These are phyloP conservation scores for Rousettus madagascariensis DNA, from an alignment of 2,797 vertebrate species.

Conservation along the genomic window DNA sequence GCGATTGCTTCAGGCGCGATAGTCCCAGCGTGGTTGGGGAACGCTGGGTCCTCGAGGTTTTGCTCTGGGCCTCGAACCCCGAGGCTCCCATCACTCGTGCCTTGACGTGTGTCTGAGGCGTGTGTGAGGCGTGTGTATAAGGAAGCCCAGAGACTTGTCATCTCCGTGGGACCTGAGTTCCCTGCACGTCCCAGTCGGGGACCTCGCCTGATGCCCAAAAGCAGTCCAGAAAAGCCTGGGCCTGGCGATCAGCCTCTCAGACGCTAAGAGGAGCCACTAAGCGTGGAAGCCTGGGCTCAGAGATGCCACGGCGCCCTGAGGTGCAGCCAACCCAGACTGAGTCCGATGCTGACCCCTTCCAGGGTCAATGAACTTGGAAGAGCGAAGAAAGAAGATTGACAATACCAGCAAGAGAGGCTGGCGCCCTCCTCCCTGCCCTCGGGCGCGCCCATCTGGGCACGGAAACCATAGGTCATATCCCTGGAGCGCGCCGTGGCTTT, in stretches of 20 bases:
- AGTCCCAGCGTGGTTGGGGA: not conserved
- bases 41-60: accelerated
- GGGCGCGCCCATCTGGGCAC: accelerated
- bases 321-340: not conserved
- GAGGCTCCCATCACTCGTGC: accelerated
- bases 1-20: accelerated
- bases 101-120: not conserved
- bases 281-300: not conserved
- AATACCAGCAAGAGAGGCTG: too few species aligned
- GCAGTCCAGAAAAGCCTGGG: not conserved
- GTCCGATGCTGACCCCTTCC: not conserved
- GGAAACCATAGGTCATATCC: not conserved
- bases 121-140: accelerated
- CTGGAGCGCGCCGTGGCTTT: accelerated
- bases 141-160: accelerated
- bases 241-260: not conserved
- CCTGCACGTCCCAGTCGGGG: accelerated
- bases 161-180: not conserved
- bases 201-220: not conserved
- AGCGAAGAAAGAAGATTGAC: not conserved
- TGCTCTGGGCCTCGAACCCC: accelerated
- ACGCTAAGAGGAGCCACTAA: accelerated
- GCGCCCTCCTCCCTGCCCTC: accelerated
- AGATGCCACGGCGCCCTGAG: accelerated
- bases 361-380: not conserved